Evolutionary conservation across 2,797 vertebrate species (phyloP), one percentile per base, ranked within the genome.

Genomic region (Benthosema pterotum): DNA sequence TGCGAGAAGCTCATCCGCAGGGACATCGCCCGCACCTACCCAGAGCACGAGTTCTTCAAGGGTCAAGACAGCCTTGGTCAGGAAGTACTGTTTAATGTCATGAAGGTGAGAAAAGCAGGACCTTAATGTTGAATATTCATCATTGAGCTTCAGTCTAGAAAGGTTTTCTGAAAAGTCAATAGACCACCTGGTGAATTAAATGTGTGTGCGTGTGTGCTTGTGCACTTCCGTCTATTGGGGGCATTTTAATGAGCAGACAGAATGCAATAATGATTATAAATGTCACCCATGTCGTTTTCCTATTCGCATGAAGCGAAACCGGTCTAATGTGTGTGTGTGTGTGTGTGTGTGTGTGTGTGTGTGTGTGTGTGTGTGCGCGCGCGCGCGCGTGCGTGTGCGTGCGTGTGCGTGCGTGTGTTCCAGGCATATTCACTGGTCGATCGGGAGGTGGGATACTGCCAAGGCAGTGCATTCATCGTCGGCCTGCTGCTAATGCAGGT

Each of bases 401-500:
- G 47, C 64, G 43, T 60, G 11, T 78, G 38, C 69, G 55, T 57
- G n/a, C n/a, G n/a, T 9, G 45, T n/a, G 19, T 78, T 72, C 49
- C 65, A 99, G 97, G 98, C 98, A 0, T 99, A 99, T 86, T 99
- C 98, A 54, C 91, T 99, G 86, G 97, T 99, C 87, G 98, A 99
- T 83, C 93, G 98, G 70, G 98, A 99, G 73, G 98, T 99, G 90
- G 98, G 98, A 61, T 99, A 99, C 81, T 99, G 98, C 87, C 98
- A 99, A 87, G 98, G 98, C 83, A 99, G 97, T 1, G 98, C 98
- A 53, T 99, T 99, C 85, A 99, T 99, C 60, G 98, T 98, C 65
- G 98, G 97, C 66, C 91, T 99, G 63, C 90, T 99, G 57, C 95
- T 99, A 56, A 98, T 99, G 97, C 98, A 99, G 95, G 98, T 98